phyloP scores from a whole-genome alignment of 2,113 vertebrate genomes.

The Castor canadensis region DNA sequence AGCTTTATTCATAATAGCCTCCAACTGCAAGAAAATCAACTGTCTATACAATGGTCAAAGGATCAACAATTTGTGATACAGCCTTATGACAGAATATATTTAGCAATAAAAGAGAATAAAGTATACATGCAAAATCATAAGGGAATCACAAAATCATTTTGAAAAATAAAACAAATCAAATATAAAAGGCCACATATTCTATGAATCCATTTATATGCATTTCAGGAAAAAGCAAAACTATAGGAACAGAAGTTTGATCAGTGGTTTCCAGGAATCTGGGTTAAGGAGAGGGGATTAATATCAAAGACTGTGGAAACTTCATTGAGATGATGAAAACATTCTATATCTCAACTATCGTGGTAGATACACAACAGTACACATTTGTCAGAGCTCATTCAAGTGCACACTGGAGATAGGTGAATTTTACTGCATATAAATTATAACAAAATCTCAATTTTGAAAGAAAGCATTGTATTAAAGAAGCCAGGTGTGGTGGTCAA shows the following conservation, averaged over 20 bases:
- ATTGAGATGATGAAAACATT: neutral
- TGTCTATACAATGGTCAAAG: neutral
- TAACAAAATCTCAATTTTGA: neutral
- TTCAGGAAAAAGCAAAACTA: neutral
- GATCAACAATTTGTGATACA: neutral
- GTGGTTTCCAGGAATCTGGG: neutral
- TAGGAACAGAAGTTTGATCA: neutral
- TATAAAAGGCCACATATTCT: neutral
- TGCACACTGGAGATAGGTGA: neutral
- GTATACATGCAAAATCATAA: neutral
- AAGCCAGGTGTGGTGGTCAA: too few species aligned
- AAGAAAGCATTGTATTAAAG: neutral
- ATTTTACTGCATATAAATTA: neutral
- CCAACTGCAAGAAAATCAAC: neutral
- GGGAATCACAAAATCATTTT: neutral
- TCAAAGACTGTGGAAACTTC: accelerated
- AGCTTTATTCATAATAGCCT: neutral
- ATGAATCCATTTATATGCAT: neutral
- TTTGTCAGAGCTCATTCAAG: neutral
- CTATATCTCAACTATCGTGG: neutral
- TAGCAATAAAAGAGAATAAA: neutral
- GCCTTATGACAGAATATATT: neutral
- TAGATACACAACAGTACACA: neutral
- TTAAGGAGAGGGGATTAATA: neutral
- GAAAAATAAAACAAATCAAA: neutral